phyloP scores from a whole-genome alignment of 2,888 invertebrate species.

The Aphrophora alni region DNA sequence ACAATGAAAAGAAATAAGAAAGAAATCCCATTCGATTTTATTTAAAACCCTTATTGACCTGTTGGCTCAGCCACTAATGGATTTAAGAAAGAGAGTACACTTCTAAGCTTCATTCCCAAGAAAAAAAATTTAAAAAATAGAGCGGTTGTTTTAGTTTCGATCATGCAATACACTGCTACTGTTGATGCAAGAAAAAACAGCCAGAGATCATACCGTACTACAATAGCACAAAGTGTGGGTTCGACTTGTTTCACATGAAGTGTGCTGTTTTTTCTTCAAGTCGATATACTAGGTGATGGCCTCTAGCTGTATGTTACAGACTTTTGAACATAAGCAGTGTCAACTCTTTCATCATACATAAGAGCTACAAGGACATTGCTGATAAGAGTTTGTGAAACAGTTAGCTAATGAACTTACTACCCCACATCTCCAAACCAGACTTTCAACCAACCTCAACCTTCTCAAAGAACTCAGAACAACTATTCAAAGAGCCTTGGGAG shows the following conservation, averaged over 20 bases:
- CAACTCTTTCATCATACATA: too few relatives aligned
- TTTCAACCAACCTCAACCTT: constrained; percentile 14
- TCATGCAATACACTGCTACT: constrained; percentile 36
- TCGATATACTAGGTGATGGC: too few relatives aligned
- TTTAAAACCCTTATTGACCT: too few relatives aligned
- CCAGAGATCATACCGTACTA: constrained; percentile 40
- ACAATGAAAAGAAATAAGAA: too few relatives aligned
- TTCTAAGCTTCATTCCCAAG: constrained; percentile 38
- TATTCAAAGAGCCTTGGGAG: too few relatives aligned
- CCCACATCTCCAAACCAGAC: constrained; percentile 1
- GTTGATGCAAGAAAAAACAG: constrained; percentile 25
- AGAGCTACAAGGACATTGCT: too few relatives aligned
- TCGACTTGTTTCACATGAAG: constrained; percentile 38
- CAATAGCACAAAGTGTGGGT: constrained; percentile 37
- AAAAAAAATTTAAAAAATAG: too few relatives aligned
- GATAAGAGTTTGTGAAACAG: constrained; percentile 15
- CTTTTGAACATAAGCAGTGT: too few relatives aligned
- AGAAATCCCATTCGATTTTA: too few relatives aligned
- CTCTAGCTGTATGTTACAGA: too few relatives aligned
- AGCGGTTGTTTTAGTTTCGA: constrained; percentile 38
- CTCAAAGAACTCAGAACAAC: constrained; percentile 19
- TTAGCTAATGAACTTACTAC: background rate
- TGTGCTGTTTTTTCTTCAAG: constrained; percentile 37
- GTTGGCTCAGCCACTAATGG: too few relatives aligned
- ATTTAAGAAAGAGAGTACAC: background rate